Evolutionary conservation across 2,888 invertebrate genomes (phyloP).

Genomic region (Graphium colonna): DNA sequence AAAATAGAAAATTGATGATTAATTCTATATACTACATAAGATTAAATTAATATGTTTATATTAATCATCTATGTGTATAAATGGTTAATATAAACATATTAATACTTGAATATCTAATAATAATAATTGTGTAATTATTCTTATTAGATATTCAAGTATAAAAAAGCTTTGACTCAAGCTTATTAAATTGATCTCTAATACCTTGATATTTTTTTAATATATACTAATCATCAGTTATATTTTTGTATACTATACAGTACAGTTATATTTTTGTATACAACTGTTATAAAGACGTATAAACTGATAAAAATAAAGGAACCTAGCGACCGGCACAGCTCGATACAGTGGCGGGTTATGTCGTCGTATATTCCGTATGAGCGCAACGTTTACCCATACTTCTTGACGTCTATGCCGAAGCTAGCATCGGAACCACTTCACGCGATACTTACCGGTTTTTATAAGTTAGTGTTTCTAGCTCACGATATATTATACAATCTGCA

Average conservation of each 20-base stretch:
- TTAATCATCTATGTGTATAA: no score
- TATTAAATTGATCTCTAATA: no score
- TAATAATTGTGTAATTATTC: no score
- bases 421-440: conserved; percentile 69
- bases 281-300: conserved; percentile 6
- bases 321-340: conserved; percentile 48
- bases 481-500: conserved; percentile 27
- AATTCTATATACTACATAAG: no score
- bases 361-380: conserved; percentile 58
- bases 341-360: conserved; percentile 45
- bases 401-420: conserved; percentile 54
- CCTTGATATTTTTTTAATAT: neutral
- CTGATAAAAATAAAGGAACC: conserved; percentile 32
- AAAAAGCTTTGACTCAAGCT: no score
- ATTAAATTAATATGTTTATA: no score
- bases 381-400: conserved; percentile 63
- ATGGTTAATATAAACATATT: no score
- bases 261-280: neutral
- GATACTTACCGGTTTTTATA: conserved; percentile 64
- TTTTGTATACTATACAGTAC: neutral
- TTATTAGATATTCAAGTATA: no score
- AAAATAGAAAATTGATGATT: no score
- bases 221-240: neutral
- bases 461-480: conserved; percentile 67
- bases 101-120: no score